Evolutionary conservation across 2,888 invertebrate genomes (phyloP), one percentile per base, ranked within the genome.

Genomic region (Andricus quercusramuli): DNA sequence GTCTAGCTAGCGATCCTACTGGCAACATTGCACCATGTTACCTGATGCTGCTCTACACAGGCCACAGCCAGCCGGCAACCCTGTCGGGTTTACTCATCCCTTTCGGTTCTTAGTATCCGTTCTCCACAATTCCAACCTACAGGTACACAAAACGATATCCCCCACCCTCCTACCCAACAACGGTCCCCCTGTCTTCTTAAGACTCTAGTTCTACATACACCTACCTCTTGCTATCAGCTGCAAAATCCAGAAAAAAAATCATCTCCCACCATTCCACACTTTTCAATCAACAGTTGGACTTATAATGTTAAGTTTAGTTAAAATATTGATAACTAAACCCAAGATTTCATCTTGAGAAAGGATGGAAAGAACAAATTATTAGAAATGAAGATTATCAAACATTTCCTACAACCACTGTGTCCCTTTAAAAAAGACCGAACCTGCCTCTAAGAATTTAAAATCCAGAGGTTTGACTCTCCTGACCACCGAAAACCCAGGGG

Each of bases 51-150:
- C n/a, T 74, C 32, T 56, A 56, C 37, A 65, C 65, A 65, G 41
- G 41, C 67, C 13, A 56, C 74, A 74, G 56, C 32, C 56, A 74
- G 51, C 74, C 37, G 74, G 74, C 74, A 74, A 74, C 74, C 74
- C 74, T 74, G 70, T 51, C 13, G 6, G 56, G 29, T 37, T 32
- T n/a, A 74, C 74, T 74, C 74, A 74, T 74, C 74, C 56, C 74
- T 56, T 74, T 74, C 74, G 74, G 51, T 74, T 56, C 74, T 74
- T 47, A n/a, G 74, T 74, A 74, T 74, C 74, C 56, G 74, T 74
- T 74, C 74, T 74, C 74, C 70, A 70, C 51, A 32, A 70, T 70
- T 51, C 29, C 74, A 15, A 29, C 37, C 70, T 37, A 32, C 51
- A 51, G 51, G 51, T 74, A 37, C 51, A 74, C 74, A 32, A 70